These are phyloP conservation scores for Parascotia fuliginaria DNA, from an alignment of 2,888 invertebrate genomes.

Conservation along the genomic window DNA sequence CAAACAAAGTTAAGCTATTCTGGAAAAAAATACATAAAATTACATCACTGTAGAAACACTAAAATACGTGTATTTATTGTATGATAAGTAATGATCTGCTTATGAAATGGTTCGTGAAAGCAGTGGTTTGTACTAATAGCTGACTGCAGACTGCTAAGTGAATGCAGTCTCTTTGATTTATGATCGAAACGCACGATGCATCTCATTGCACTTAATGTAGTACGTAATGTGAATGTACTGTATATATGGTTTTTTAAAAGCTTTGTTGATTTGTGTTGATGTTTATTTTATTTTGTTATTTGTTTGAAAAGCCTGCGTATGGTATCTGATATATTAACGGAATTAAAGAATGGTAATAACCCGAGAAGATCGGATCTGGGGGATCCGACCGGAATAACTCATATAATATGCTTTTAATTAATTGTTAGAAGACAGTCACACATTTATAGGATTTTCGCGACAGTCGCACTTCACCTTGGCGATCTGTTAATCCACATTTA, in stretches of 20 bases:
- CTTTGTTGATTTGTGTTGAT: not conserved
- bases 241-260: not conserved
- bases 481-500: no score
- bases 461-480: no score
- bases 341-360: no score
- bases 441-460: no score
- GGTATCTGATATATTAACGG: not conserved
- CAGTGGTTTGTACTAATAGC: conserved; percentile 65
- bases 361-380: no score
- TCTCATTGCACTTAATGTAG: conserved; percentile 21
- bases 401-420: no score
- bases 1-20: no score
- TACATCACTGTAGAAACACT: no score
- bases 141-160: conserved; percentile 66
- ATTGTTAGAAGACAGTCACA: no score
- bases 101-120: conserved; percentile 36
- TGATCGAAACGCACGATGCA: conserved; percentile 54
- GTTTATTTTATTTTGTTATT: not conserved
- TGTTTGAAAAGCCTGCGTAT: not conserved
- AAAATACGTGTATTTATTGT: conserved; percentile 13
- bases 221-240: conserved; percentile 3
- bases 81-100: conserved; percentile 24
- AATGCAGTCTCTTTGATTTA: conserved; percentile 68
- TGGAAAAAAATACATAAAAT: no score
- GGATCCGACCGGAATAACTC: no score